Base-by-base conservation (phyloP, 2,113 vertebrate genomes). In the Caranx ignobilis region DNA sequence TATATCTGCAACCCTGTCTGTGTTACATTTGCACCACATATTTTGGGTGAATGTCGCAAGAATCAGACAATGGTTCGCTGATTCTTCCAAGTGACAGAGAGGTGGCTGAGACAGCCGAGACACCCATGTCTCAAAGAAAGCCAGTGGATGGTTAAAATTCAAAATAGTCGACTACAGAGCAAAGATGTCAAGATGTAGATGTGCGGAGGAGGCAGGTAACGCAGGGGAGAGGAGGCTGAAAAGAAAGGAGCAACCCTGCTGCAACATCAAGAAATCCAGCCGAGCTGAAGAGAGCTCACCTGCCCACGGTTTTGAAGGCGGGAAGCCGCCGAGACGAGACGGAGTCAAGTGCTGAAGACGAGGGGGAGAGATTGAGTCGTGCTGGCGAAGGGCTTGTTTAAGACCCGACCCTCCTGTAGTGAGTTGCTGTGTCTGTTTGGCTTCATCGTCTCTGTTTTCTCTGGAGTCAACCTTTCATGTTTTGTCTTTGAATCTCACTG, bases 211-310 rank as follows among this genome's bases (percentile, higher is more conserved):
- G 86, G 74, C 55, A 5, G 54, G 62, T 81, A 70, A 85, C 32
- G 77, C 69, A 52, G 70, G 55, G 41, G 35, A 55, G 68, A 66
- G 26, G 15, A 62, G 69, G 2, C 61, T 39, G 62, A 63, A 57
- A 41, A 66, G 16, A 81, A 65, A 72, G 31, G 74, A 59, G 70
- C 55, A 75, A 75, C 74, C 62, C 68, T 75, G 72, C 64, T 80
- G 88, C 57, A 77, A 85, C 69, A 81, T 68, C 60, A 61, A 79
- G 85, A 74, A 82, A 85, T 75, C 82, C 63, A 74, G 68, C 63
- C 4, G 59, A 83, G 66, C 41, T 60, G 64, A 65, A 37, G 76
- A 5, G 26, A 75, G 65, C 60, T 77, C 69, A 75, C 62, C 82
- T 85, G 79, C 34, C 66, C 37, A 10, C 19, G 54, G 11, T 57